Evolutionary conservation across 2,113 vertebrate species (phyloP), one percentile per base, ranked within the genome.

Genomic region (Diglossa brunneiventris): DNA sequence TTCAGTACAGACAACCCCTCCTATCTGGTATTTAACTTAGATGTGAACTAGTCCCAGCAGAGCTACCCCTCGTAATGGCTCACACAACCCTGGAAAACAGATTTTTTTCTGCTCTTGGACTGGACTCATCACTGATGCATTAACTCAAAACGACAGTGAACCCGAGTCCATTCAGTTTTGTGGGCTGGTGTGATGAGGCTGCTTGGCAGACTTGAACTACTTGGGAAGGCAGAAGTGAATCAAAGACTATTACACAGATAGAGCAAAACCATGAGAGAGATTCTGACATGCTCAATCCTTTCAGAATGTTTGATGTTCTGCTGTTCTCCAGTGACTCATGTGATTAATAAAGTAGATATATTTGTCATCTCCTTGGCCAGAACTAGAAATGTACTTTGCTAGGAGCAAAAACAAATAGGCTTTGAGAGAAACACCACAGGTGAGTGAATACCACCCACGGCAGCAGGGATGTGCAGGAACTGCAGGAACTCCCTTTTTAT

Each of bases 21-120:
- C 46, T 96, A 94, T 90, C 97, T 97, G 96, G 90, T 96, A 95
- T 96, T 97, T 94, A 94, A 96, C 94, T 97, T 96, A 93, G 10
- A 93, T 73, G 87, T 94, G 83, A 96, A 93, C 94, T 87, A 87
- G 88, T 96, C 96, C 97, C 94, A 87, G 78, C 91, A 96, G 96
- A 96, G 94, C 92, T 95, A 78, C 95, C 93, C 92, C 87, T 82
- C 93, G 77, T 86, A 94, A 96, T 97, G 96, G 96, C 93, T 95
- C 90, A 21, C 87, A 90, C 94, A 97, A 79, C 96, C 96, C 94
- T 81, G 83, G 52, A 97, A 94, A 94, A 97, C 8, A 14, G 70
- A 46, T 76, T 87, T 84, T 92, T 59, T 72, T 55, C 79, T 88
- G 75, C 74, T 80, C 63, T 89, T 79, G 94, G 92, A 68, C 95